Evolutionary conservation across 2,797 vertebrate genomes (phyloP).

Genomic region (Eidolon dupreanum): DNA sequence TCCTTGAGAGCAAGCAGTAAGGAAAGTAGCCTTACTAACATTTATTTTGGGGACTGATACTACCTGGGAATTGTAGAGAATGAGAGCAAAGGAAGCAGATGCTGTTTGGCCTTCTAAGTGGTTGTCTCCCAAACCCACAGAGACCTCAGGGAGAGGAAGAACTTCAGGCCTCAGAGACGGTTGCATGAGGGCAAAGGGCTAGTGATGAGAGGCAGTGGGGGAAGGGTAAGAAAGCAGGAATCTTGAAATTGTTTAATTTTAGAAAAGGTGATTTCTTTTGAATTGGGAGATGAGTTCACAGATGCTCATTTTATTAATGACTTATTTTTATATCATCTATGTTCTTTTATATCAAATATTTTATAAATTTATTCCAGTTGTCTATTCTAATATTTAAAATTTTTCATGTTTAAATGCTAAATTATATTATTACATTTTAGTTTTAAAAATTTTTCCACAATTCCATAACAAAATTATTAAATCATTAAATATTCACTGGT

Average conservation of each 20-base stretch:
- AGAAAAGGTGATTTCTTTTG: not conserved
- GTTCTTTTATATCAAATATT: not conserved
- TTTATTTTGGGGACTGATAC: not conserved
- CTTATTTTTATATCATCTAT: not conserved
- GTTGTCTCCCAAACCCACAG: not conserved
- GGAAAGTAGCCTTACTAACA: not conserved
- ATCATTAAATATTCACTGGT: not conserved
- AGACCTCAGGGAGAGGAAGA: not conserved
- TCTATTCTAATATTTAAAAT: not conserved
- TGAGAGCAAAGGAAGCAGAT: not conserved
- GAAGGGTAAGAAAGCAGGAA: not conserved
- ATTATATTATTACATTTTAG: not conserved
- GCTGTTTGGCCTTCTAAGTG: not conserved
- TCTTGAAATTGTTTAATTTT: not conserved
- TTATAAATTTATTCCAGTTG: not conserved
- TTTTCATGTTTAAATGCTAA: not conserved
- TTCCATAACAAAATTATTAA: not conserved
- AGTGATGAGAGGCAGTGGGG: not conserved
- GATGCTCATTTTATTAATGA: not conserved
- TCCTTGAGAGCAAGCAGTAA: not conserved
- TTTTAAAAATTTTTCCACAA: not conserved
- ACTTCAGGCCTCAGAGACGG: not conserved
- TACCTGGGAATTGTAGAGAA: not conserved
- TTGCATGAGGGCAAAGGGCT: no score
- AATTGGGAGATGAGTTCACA: not conserved